These are phyloP conservation scores for Scarus forsteni DNA, from an alignment of 2,797 vertebrate genomes.

Conservation along the genomic window DNA sequence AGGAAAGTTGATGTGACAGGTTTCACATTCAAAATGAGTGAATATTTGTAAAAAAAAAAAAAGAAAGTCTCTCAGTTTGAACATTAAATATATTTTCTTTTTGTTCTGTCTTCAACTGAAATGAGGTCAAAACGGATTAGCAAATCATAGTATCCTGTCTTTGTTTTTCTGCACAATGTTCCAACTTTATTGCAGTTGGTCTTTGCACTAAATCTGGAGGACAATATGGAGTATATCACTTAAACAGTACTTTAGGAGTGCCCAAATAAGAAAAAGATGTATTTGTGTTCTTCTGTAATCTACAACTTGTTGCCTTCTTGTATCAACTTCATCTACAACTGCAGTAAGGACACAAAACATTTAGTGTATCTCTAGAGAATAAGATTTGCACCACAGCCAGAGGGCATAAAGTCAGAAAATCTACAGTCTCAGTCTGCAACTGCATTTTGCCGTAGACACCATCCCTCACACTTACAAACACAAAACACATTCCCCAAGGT, in stretches of 20 bases:
- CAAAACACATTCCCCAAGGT: conserved; percentile 10
- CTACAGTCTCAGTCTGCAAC: conserved; percentile 10
- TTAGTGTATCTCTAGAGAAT: conserved; percentile 27
- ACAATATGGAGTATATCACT: neutral
- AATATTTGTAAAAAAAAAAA: too few relatives aligned
- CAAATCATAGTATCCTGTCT: too few relatives aligned
- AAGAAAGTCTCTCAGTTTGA: too few relatives aligned
- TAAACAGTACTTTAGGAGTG: neutral
- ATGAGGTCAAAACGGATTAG: too few relatives aligned
- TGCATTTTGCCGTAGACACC: neutral
- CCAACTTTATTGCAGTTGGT: too few relatives aligned
- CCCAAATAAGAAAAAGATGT: neutral
- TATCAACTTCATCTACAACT: conserved; percentile 14
- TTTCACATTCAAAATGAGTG: too few relatives aligned
- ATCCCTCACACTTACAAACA: conserved; percentile 1
- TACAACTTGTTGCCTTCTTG: neutral
- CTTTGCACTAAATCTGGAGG: neutral
- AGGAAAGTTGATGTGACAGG: too few relatives aligned
- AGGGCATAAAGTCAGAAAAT: conserved; percentile 19
- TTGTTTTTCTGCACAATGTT: too few relatives aligned
- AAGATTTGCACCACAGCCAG: conserved; percentile 28
- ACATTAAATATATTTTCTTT: too few relatives aligned
- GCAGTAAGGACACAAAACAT: conserved; percentile 6
- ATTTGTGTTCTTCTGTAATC: neutral
- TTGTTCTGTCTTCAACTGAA: too few relatives aligned